A percentile compares a stretch with the other conserved stretches of the same genome.
These are phyloP conservation scores for Selene dorsalis DNA, from an alignment of 2,797 vertebrate species.

Conservation along the genomic window DNA sequence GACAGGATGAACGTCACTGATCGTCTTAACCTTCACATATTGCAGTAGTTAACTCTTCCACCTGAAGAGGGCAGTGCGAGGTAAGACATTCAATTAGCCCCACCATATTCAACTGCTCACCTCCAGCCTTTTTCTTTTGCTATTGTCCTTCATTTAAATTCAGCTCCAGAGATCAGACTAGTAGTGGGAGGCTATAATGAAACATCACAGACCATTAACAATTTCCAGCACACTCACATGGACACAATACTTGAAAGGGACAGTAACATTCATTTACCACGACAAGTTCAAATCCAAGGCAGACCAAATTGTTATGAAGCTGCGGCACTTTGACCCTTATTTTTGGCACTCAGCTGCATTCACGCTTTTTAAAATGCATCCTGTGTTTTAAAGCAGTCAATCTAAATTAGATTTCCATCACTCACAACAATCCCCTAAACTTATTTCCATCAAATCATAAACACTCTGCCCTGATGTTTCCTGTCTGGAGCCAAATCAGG, in stretches of 20 bases:
- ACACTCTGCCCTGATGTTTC: slow-evolving; percentile 63
- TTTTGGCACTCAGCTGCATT: slow-evolving; percentile 11
- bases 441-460: slow-evolving; percentile 72
- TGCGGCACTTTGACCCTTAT: slow-evolving; percentile 10
- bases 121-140: slow-evolving; percentile 31
- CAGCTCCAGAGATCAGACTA: slow-evolving; percentile 49
- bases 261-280: background rate
- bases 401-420: slow-evolving; percentile 65
- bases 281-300: slow-evolving; percentile 20
- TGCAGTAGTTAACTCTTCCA: slow-evolving; percentile 32
- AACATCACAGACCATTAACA: slow-evolving; percentile 58
- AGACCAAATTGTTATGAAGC: slow-evolving; percentile 22
- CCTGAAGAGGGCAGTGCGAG: slow-evolving; percentile 77
- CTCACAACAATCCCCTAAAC: slow-evolving; percentile 65
- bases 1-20: background rate
- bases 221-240: slow-evolving; percentile 27
- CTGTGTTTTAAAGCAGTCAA: slow-evolving; percentile 49
- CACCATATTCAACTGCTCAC: slow-evolving; percentile 25
- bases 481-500: slow-evolving; percentile 66
- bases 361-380: slow-evolving; percentile 31
- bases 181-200: slow-evolving; percentile 61
- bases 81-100: slow-evolving; percentile 40
- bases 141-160: slow-evolving; percentile 66
- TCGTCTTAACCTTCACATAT: background rate
- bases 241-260: slow-evolving; percentile 1